Base-by-base conservation (phyloP, 2,113 vertebrate genomes). In the Equus przewalskii region DNA sequence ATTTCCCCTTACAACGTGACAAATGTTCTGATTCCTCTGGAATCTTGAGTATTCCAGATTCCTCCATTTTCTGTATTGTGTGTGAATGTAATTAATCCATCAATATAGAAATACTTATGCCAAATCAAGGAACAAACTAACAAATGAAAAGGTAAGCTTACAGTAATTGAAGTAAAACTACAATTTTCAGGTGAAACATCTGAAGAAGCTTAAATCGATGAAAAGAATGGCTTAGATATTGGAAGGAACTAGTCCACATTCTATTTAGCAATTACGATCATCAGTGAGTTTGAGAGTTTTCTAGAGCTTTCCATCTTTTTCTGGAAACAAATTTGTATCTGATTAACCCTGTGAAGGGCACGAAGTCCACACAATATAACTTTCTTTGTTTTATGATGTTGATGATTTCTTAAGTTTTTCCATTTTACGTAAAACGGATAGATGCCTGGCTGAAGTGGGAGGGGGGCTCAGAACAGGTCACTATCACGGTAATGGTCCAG, bases 301-400 rank as follows among this genome's bases (percentile, higher is more conserved):
- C 89, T 16, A 84, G 70, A 83, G n/a, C 51, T 84, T 81, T 84
- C 89, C 21, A 65, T 36, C 83, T 46, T 86, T 82, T 93, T 91
- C 64, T 73, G 49, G 85, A 94, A 87, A 62, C 80, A 12, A 97
- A 49, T 56, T 54, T 94, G 7, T 26, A 91, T 26, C 33, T 75
- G n/a, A 64, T 78, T 72, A 76, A 62, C 60, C 36, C 72, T 51
- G 69, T 76, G 13, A 84, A 94, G 81, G 58, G 62, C 7, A 70
- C 54, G 15, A 16, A 81, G 73, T 65, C 51, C 16, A 69, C n/a
- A 54, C 86, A 94, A 65, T 1, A 1, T 28, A 84, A 73, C 9
- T 51, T 58, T 51, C 81, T 69, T 64, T 26, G 22, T 81, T 91
- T 91, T 87, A 64, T 33, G 10, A 60, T 60, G 41, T 24, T 62